Conservation (phyloP, 2,113 vertebrate species). For the Micronycteris hirsuta region DNA sequence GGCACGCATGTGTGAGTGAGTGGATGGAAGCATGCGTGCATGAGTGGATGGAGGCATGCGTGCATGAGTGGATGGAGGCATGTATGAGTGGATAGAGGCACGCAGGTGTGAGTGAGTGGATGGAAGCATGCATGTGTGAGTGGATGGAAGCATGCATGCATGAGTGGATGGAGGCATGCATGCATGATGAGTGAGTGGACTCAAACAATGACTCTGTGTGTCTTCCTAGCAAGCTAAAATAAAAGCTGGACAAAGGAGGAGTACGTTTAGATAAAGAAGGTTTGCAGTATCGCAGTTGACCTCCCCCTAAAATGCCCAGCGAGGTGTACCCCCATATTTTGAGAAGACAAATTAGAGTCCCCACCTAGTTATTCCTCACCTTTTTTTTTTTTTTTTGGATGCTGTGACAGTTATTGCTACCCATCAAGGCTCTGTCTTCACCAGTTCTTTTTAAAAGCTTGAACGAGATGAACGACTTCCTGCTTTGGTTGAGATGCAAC, state of each 20-base stretch:
- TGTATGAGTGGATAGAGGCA: neutral
- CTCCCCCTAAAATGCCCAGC: neutral
- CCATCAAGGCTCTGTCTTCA: neutral
- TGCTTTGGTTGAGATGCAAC: neutral
- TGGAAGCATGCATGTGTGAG: neutral
- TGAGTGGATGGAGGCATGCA: neutral
- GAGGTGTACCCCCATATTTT: neutral
- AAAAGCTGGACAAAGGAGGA: neutral
- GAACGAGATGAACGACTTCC: neutral
- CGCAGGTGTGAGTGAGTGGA: neutral
- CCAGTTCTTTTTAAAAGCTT: neutral
- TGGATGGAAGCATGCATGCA: neutral
- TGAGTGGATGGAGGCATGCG: neutral
- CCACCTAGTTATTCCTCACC: neutral
- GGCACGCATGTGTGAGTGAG: neutral
- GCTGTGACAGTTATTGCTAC: neutral
- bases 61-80: neutral
- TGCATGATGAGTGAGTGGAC: neutral
- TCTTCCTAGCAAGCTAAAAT: neutral
- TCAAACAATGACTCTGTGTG: neutral
- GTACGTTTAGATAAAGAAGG: neutral
- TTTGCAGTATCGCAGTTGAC: neutral
- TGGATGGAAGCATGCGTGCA: no score
- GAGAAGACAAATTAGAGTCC: neutral
- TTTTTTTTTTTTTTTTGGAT: neutral